Evolutionary conservation across 2,113 vertebrate species (phyloP).

Genomic region (Xenus cinereus): DNA sequence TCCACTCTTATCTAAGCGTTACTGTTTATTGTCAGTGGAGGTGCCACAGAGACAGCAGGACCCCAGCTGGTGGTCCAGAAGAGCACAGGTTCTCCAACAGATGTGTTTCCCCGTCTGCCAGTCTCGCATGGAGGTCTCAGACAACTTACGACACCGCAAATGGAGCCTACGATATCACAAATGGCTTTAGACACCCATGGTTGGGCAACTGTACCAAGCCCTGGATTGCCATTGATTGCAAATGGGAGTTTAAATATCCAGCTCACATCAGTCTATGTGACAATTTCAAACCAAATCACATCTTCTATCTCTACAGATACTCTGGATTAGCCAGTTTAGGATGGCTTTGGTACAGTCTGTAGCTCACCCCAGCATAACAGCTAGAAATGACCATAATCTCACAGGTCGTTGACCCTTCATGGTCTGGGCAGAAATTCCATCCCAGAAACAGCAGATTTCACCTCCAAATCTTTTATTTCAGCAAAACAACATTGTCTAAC

Average conservation of each 20-base stretch:
- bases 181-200: background rate
- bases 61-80: background rate
- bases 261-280: background rate
- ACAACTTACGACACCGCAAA: background rate
- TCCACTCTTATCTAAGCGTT: background rate
- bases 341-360: background rate
- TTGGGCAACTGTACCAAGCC: background rate
- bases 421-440: background rate
- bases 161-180: background rate
- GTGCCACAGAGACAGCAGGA: background rate
- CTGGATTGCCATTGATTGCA: rapidly evolving
- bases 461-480: background rate
- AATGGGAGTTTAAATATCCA: background rate
- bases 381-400: background rate
- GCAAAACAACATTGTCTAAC: background rate
- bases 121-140: background rate
- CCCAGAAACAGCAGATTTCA: background rate
- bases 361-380: background rate
- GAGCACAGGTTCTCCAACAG: background rate
- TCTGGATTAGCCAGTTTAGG: background rate
- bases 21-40: background rate
- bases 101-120: background rate
- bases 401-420: background rate
- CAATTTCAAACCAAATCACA: background rate
- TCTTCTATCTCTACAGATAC: background rate